Evolutionary conservation across 2,113 vertebrate species (phyloP).

Genomic region (Herpetotheres cachinnans): DNA sequence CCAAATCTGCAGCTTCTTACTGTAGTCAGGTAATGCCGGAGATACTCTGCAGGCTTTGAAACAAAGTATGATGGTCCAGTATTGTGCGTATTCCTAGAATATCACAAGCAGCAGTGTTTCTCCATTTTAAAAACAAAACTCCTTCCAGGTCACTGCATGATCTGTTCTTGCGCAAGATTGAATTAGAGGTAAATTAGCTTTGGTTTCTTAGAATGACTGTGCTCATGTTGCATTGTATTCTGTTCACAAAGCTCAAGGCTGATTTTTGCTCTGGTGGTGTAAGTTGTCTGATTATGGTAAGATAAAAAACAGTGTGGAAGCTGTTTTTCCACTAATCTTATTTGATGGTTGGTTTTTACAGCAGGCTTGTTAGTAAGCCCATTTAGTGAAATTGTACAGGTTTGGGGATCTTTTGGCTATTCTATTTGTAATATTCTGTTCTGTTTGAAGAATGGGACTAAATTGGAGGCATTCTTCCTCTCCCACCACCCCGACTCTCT

Average conservation of each 20-base stretch:
- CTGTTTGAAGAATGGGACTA: background rate
- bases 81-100: background rate
- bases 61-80: background rate
- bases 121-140: background rate
- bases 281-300: background rate
- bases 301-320: background rate
- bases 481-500: background rate
- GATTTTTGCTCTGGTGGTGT: background rate
- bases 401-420: background rate
- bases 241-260: constrained; percentile 15
- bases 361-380: background rate
- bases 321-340: background rate
- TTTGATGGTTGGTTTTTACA: background rate
- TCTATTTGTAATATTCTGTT: background rate
- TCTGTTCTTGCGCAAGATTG: constrained; percentile 8
- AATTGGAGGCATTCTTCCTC: background rate
- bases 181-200: constrained; percentile 26
- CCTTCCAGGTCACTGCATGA: background rate
- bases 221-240: background rate
- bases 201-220: constrained; percentile 20
- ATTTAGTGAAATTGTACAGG: background rate
- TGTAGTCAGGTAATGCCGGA: background rate
- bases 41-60: background rate
- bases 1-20: background rate
- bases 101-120: background rate